Conservation (phyloP, 1,140 invertebrate species). For the Scylla paramamosain region DNA sequence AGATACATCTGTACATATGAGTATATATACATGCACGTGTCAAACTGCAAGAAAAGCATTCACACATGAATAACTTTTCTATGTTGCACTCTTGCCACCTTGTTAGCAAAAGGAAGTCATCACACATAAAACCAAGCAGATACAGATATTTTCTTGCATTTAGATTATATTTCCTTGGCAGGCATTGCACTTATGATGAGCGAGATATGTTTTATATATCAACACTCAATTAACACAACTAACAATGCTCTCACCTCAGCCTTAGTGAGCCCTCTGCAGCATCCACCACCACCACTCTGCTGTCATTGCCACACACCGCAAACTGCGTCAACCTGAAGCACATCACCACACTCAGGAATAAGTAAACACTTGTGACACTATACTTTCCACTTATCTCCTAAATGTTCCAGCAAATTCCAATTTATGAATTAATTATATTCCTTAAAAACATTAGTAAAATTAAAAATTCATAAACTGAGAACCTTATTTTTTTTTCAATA, state of each 20-base stretch:
- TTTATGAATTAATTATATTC: background rate
- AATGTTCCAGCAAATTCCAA: background rate
- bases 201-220: too few relatives aligned
- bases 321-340: constrained; percentile 57
- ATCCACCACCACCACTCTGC: constrained; percentile 55
- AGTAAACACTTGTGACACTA: background rate
- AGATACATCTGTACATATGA: background rate
- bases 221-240: too few relatives aligned
- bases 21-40: background rate
- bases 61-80: background rate
- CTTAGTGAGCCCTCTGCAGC: constrained; percentile 34
- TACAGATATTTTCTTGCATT: too few relatives aligned
- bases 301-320: constrained; percentile 69
- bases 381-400: background rate
- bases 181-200: too few relatives aligned
- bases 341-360: background rate
- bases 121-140: background rate
- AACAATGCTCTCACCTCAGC: constrained; percentile 5
- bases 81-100: background rate
- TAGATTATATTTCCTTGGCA: too few relatives aligned
- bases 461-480: too few relatives aligned
- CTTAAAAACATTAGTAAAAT: background rate
- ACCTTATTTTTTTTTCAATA: too few relatives aligned
- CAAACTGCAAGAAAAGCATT: background rate
- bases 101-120: background rate